These are phyloP conservation scores for Vireo griseus DNA, from an alignment of 2,797 vertebrate species.

Conservation along the genomic window DNA sequence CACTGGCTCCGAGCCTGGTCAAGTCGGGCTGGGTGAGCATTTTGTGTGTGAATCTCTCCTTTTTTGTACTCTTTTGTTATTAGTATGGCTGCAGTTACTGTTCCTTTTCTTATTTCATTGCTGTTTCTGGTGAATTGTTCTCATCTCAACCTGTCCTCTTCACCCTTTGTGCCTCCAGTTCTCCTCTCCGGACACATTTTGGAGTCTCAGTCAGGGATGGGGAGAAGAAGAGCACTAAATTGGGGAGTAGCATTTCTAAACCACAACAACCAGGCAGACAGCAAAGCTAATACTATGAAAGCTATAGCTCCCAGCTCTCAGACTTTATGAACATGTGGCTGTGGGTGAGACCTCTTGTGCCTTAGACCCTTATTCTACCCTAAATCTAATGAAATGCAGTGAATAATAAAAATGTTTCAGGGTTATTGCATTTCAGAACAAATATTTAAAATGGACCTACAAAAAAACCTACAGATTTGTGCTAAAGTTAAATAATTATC, in stretches of 20 bases:
- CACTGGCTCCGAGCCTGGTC: fast-evolving
- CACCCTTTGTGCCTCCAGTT: not conserved
- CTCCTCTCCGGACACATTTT: not conserved
- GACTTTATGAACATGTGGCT: not conserved
- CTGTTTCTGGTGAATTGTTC: not conserved
- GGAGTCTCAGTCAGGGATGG: not conserved
- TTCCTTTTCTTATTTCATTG: not conserved
- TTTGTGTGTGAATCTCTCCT: not conserved
- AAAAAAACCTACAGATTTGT: not conserved
- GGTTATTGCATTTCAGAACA: not conserved
- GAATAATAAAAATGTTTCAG: not conserved
- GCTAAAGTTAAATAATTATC: not conserved
- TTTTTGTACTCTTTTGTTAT: not conserved
- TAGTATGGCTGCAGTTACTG: not conserved
- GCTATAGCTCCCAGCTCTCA: not conserved
- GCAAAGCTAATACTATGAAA: not conserved
- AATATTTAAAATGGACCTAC: not conserved
- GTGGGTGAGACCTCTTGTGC: not conserved
- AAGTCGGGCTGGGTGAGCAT: fast-evolving
- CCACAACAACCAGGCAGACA: not conserved
- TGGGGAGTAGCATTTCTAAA: not conserved
- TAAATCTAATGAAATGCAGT: not conserved
- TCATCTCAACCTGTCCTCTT: not conserved
- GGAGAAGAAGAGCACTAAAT: fast-evolving
- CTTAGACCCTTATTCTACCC: not conserved